Conservation (phyloP, 2,888 invertebrate species). For the Lycocerus yunnanus region DNA sequence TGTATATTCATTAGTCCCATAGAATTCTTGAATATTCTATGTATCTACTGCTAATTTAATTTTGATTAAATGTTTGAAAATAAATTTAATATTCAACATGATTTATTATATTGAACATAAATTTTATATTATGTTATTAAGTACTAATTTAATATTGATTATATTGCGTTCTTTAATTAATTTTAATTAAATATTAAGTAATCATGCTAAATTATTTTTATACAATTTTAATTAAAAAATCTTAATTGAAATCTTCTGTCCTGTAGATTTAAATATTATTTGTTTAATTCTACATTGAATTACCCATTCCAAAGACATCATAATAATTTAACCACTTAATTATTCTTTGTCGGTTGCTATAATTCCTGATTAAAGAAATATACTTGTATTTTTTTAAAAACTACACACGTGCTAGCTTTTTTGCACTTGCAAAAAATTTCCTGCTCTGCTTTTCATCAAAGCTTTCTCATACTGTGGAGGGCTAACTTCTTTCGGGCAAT, state of each 20-base stretch:
- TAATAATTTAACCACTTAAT: background rate
- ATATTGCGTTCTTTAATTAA: background rate
- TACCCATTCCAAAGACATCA: background rate
- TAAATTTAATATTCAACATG: background rate
- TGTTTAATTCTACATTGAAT: background rate
- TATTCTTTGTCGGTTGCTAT: background rate
- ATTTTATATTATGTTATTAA: background rate
- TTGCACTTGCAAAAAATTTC: no score
- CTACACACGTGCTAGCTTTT: background rate
- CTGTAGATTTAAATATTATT: background rate
- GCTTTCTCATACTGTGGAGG: no score
- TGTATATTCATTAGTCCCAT: background rate
- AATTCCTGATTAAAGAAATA: background rate
- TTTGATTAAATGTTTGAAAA: background rate
- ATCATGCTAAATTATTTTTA: background rate
- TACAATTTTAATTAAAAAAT: background rate
- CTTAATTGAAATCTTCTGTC: background rate
- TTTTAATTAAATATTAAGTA: background rate
- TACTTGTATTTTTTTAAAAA: background rate
- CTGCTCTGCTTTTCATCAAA: no score
- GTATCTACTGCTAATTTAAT: background rate
- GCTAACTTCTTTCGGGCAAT: no score
- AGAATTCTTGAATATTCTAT: background rate
- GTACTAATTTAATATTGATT: background rate
- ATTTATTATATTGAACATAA: background rate